Evolutionary conservation across 2,113 vertebrate species (phyloP), one percentile per base, ranked within the genome.

Genomic region (Coturnix japonica): DNA sequence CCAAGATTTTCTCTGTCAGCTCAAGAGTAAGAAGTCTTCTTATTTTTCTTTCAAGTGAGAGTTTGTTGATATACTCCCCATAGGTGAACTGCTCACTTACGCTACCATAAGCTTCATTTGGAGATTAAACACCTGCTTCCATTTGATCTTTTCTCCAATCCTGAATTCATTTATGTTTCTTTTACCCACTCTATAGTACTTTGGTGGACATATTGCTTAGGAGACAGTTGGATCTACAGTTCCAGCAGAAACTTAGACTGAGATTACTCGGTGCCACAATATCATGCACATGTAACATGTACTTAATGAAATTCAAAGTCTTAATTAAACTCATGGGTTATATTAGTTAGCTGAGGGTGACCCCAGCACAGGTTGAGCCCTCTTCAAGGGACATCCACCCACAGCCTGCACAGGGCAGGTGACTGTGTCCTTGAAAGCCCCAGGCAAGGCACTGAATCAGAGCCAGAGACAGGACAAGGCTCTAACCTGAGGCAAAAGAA

Each of bases 381-480:
- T 61, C 8, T 56, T 13, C 23, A 46, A 4, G 1, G 8, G 6
- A 0, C 9, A 66, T 28, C 17, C 9, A 11, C 23, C 26, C 16
- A 64, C 12, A 17, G 1, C 5, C 31, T 57, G 22, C 28, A 44
- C 5, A 15, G 10, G 2, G 2, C 31, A 39, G 9, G 9, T 23
- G 31, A 61, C 4, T 35, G 13, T 2, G 10, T 35, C 13, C 23
- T 15, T 0, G 0, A 39, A n/a, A 54, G 4, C 26, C 26, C n/a
- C 5, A 31, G 16, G 11, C n/a, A 61, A 0, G 0, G 9, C 26
- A 80, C 43, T 47, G 11, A 72, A 4, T 11, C 9, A 31, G n/a
- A 11, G 18, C 14, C 25, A 72, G 33, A 53, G 7, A 5, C 9
- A 70, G 4, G 5, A 31, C 53, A 22, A 21, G 22, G 5, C 20